Conservation (phyloP, 2,888 invertebrate genomes). For the Pachydiplax longipennis region DNA sequence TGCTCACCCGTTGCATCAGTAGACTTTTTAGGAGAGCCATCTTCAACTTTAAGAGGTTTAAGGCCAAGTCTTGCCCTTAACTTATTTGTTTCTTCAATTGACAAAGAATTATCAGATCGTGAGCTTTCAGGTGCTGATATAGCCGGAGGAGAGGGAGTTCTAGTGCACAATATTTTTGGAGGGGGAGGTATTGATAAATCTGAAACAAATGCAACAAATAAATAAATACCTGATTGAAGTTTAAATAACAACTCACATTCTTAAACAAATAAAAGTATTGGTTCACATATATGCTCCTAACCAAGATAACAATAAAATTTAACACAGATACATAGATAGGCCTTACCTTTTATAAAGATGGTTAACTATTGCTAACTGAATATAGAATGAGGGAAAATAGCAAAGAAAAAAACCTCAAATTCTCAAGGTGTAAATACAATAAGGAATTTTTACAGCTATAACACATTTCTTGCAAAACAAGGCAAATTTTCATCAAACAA, state of each 20-base stretch:
- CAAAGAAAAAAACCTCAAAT: background rate
- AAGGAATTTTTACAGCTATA: background rate
- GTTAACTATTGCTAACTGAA: background rate
- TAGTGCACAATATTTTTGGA: conserved; percentile 54
- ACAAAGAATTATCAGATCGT: conserved; percentile 64
- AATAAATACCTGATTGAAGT: conserved; percentile 42
- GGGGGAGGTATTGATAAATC: conserved; percentile 54
- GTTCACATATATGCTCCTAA: conserved; percentile 22
- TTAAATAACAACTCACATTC: background rate
- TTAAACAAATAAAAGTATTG: background rate
- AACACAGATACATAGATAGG: background rate
- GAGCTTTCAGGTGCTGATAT: conserved; percentile 54
- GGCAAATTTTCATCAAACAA: background rate
- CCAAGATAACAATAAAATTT: background rate
- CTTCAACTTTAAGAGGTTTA: conserved; percentile 82
- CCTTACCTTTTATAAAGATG: background rate
- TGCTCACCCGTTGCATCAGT: conserved; percentile 52
- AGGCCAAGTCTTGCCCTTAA: conserved; percentile 91
- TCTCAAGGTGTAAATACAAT: background rate
- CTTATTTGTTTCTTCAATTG: conserved; percentile 86
- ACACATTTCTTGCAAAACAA: background rate
- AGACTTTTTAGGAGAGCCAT: conserved; percentile 55
- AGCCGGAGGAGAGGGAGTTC: conserved; percentile 56
- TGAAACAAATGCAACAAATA: conserved; percentile 46
- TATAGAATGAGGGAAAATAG: background rate